These are phyloP conservation scores for Dioctria linearis DNA, from an alignment of 2,888 invertebrate species.

Conservation along the genomic window DNA sequence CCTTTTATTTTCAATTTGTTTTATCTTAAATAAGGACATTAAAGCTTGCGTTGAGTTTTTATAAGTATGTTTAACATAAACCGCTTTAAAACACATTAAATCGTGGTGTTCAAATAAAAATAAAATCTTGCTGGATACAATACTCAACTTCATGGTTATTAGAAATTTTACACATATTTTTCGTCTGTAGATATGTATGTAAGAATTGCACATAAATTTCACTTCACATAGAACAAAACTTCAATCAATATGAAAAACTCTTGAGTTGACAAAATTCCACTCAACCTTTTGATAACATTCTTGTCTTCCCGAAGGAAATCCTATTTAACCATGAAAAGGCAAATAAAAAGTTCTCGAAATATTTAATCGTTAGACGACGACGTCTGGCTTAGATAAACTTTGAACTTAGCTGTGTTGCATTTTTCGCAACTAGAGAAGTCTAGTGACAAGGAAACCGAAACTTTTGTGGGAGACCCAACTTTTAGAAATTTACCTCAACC, in stretches of 20 bases:
- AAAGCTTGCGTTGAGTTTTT: no score
- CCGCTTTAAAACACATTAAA: no score
- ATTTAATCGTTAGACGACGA: not conserved
- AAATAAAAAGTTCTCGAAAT: slow-evolving; percentile 8
- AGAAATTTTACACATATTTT: no score
- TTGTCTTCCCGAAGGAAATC: not conserved
- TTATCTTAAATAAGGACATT: no score
- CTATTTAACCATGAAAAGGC: not conserved
- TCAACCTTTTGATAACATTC: slow-evolving; percentile 3
- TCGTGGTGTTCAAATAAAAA: no score
- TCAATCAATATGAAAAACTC: slow-evolving; percentile 13
- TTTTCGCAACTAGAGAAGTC: not conserved
- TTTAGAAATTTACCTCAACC: no score
- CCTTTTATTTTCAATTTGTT: no score
- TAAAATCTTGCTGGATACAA: no score
- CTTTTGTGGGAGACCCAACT: no score
- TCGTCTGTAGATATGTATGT: no score
- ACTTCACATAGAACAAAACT: slow-evolving; percentile 19
- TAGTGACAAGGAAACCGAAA: not conserved
- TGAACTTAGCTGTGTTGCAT: slow-evolving; percentile 3
- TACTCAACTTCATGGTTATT: no score
- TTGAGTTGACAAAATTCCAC: not conserved
- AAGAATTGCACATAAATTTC: not conserved
- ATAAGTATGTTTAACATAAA: no score
- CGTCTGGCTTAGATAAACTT: slow-evolving; percentile 14